These are phyloP conservation scores for Gambusia affinis DNA, from an alignment of 2,113 vertebrate species.

Conservation along the genomic window DNA sequence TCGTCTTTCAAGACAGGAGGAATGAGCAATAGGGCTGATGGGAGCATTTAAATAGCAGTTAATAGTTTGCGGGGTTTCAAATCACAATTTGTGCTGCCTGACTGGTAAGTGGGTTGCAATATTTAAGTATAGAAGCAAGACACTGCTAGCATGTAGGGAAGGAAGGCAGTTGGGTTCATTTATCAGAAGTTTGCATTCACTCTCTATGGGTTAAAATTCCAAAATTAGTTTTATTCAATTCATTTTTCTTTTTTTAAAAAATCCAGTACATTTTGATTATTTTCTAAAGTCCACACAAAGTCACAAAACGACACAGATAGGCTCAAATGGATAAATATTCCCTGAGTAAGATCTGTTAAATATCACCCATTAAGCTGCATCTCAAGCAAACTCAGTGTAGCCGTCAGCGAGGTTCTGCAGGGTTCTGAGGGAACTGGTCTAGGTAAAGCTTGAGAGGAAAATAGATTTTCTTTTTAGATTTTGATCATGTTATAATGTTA, in stretches of 20 bases:
- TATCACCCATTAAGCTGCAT: background rate
- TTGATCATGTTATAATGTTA: too few species aligned
- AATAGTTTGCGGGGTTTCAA: conserved; percentile 42
- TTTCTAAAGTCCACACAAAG: background rate
- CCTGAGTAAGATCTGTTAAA: background rate
- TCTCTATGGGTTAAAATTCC: background rate
- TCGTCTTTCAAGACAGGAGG: conserved; percentile 31
- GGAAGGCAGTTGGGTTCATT: background rate
- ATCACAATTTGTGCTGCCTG: conserved; percentile 24
- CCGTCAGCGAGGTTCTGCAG: background rate
- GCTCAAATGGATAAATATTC: background rate
- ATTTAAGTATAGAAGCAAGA: background rate
- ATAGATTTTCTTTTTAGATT: too few species aligned
- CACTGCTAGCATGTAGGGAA: background rate
- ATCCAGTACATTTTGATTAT: background rate
- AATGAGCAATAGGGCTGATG: conserved; percentile 50
- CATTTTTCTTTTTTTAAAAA: background rate
- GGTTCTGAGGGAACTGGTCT: background rate
- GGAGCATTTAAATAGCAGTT: conserved; percentile 42
- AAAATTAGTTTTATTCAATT: background rate
- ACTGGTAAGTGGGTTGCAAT: background rate
- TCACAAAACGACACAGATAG: background rate
- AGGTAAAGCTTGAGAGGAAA: too few species aligned
- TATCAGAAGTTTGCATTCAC: background rate
- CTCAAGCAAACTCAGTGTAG: background rate